Percentiles rank a stretch among this genome's conserved stretches.
Evolutionary conservation across 2,113 vertebrate genomes (phyloP).

Genomic region (Miniopterus natalensis): DNA sequence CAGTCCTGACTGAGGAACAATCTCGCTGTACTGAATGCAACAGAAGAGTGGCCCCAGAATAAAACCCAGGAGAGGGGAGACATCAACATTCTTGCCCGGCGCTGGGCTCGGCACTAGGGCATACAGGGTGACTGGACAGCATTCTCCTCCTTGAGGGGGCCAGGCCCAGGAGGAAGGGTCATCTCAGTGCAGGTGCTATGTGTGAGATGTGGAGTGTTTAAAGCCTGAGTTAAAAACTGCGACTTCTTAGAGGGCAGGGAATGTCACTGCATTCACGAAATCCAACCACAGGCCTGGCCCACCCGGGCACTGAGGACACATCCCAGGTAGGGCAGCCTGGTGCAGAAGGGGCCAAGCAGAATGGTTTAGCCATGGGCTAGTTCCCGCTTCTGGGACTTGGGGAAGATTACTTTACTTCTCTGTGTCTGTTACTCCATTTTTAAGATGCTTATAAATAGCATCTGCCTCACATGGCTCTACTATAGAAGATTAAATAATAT

Average conservation of each 20-base stretch:
- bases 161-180: rapidly evolving
- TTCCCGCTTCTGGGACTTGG: neutral
- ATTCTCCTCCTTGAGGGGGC: neutral
- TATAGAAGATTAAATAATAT: neutral
- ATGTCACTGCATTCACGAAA: neutral
- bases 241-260: neutral
- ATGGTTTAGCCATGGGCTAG: neutral
- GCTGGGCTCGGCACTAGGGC: neutral
- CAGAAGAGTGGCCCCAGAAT: neutral
- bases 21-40: too few relatives aligned
- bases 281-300: neutral
- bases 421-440: neutral
- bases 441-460: neutral
- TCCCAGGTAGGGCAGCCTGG: neutral
- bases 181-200: neutral
- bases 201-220: neutral
- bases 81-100: neutral
- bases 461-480: neutral
- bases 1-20: too few relatives aligned
- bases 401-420: neutral
- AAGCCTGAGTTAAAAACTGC: neutral
- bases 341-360: too few relatives aligned
- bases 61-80: neutral
- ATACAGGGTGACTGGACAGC: neutral
- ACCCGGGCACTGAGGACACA: neutral